Base-by-base conservation (phyloP, 2,113 vertebrate species). In the Puffinus mauretanicus region DNA sequence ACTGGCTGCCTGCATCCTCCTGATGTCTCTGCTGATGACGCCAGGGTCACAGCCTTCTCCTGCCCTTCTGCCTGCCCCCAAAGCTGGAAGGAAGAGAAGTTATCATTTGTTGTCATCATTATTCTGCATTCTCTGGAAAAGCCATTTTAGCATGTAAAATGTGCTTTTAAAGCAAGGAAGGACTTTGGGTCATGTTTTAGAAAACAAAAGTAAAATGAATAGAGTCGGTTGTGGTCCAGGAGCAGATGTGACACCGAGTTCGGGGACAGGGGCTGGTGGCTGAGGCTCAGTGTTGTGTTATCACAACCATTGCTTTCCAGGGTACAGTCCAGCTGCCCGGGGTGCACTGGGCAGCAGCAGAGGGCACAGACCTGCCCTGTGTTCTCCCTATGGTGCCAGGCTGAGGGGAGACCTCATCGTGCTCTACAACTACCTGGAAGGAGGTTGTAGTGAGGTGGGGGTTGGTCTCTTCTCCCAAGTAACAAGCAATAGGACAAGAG, bases 241-340 rank as follows among this genome's bases (percentile, higher is more conserved):
- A 64, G 27, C 6, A 18, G 32, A 30, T 13, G 26, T 75, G 38
- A 24, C 64, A 29, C 57, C 19, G 5, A 18, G 26, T 19, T 34
- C 11, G 52, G 38, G 70, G 40, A 42, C 26, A 22, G 19, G 58
- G 18, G 42, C 17, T 24, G 38, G 54, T 47, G 57, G 57, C 49
- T 58, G 76, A 51, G 29, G 34, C 25, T 52, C 34, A 7, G 5
- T 4, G 21, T 15, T 42, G 34, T 13, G 12, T 32, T 44, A 29
- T 15, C 25, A 10, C 32, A 51, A 5, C 19, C 18, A 2, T 10
- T 27, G 20, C 18, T 49, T 47, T 36, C 49, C 47, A 21, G 40
- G 17, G 24, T 14, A 6, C 0, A 1, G 40, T 17, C 47, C 69
- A 4, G 18, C 16, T 49, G 61, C 32, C 13, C 2, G 1, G 52